Evolutionary conservation across 2,797 vertebrate species (phyloP).

Genomic region (Lithobates pipiens): DNA sequence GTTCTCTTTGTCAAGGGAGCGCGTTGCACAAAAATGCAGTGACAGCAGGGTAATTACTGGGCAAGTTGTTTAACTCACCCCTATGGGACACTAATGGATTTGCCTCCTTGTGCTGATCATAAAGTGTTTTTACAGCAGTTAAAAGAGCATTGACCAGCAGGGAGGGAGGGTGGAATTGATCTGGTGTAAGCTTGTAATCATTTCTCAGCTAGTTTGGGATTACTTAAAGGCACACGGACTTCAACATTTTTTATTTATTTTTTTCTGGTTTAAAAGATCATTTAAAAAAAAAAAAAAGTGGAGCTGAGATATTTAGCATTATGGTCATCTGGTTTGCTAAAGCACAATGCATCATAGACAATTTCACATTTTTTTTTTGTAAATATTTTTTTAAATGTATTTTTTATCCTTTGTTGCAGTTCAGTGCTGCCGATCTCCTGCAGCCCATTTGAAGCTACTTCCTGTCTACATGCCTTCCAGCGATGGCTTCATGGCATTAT

Average conservation of each 20-base stretch:
- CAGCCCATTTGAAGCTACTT: too few relatives aligned
- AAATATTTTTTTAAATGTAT: too few relatives aligned
- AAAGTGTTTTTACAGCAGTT: constrained; percentile 33
- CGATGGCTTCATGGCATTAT: too few relatives aligned
- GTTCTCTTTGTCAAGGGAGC: constrained; percentile 48
- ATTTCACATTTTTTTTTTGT: too few relatives aligned
- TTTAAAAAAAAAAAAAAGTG: too few relatives aligned
- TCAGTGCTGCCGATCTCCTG: too few relatives aligned
- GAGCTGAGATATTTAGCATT: too few relatives aligned
- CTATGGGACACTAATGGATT: constrained; percentile 34
- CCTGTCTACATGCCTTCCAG: too few relatives aligned
- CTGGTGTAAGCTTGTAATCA: constrained; percentile 32
- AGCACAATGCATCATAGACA: too few relatives aligned
- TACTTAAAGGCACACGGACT: neutral
- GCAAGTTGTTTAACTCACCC: constrained; percentile 33
- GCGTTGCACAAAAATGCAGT: constrained; percentile 8
- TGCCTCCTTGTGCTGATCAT: constrained; percentile 23
- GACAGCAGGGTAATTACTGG: constrained; percentile 53
- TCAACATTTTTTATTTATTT: neutral
- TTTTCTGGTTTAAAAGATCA: too few relatives aligned
- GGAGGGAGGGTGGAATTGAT: constrained; percentile 25
- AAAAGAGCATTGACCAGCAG: constrained; percentile 36
- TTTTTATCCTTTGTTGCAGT: too few relatives aligned
- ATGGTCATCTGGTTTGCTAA: too few relatives aligned
- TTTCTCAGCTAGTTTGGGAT: constrained; percentile 19